Evolutionary conservation across 1,140 invertebrate species (phyloP).

Genomic region (Pentalonia nigronervosa): DNA sequence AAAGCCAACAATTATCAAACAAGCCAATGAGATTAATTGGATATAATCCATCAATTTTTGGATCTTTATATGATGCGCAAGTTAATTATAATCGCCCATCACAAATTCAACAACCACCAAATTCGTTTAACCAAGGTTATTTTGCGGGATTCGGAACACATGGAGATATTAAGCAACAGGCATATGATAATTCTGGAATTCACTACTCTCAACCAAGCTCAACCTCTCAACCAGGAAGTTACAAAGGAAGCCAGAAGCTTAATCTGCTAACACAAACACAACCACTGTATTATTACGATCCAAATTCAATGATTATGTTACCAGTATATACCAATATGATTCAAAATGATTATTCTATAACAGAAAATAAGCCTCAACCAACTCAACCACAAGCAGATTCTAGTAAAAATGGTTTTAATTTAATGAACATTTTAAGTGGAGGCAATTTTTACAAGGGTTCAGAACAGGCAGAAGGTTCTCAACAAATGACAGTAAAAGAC

Average conservation of each 20-base stretch:
- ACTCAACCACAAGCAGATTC: not conserved
- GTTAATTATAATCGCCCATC: constrained; percentile 21
- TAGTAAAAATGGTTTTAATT: constrained; percentile 36
- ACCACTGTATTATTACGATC: constrained; percentile 52
- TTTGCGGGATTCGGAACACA: not conserved
- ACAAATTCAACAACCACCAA: constrained; percentile 41
- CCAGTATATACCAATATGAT: constrained; percentile 48
- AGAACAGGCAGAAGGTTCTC: constrained; percentile 48
- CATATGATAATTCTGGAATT: constrained; percentile 19
- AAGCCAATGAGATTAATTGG: constrained; percentile 44
- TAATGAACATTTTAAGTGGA: constrained; percentile 49
- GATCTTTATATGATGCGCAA: constrained; percentile 16
- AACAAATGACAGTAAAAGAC: constrained; percentile 34
- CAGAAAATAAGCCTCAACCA: not conserved
- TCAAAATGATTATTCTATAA: constrained; percentile 17
- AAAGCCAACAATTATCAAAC: constrained; percentile 47
- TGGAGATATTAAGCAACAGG: not conserved
- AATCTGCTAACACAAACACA: not conserved
- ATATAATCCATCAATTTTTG: constrained; percentile 46
- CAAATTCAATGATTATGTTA: constrained; percentile 46
- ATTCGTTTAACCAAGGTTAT: not conserved
- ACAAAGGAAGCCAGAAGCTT: constrained; percentile 35
- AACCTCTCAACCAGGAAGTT: not conserved
- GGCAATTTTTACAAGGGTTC: constrained; percentile 43
- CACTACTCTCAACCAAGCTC: not conserved